Percentiles rank a stretch among this genome's conserved stretches.
These are phyloP conservation scores for Charaxes varanes DNA, from an alignment of 1,140 invertebrate species.

Conservation along the genomic window DNA sequence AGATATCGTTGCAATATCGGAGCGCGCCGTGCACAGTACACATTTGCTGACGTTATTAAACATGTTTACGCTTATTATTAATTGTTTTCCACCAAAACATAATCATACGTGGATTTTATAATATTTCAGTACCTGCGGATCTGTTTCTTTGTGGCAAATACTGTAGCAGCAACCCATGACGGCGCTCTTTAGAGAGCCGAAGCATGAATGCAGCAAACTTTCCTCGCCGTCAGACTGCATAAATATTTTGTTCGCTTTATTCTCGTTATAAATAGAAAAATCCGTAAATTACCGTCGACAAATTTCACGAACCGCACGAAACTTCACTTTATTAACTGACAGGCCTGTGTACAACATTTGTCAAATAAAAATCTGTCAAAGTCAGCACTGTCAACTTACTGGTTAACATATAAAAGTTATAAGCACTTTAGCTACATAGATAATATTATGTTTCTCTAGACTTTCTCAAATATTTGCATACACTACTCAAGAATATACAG, in stretches of 20 bases:
- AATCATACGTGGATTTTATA: slow-evolving; percentile 19
- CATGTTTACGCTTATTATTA: slow-evolving; percentile 4
- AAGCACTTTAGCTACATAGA: too few relatives aligned
- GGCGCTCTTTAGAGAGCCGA: slow-evolving; percentile 58
- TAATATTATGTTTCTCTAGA: too few relatives aligned
- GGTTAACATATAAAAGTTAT: too few relatives aligned
- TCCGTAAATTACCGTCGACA: slow-evolving; percentile 39
- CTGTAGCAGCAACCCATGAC: slow-evolving; percentile 76
- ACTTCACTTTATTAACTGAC: slow-evolving; percentile 21
- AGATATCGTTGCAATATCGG: neutral
- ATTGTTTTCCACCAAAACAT: slow-evolving; percentile 1
- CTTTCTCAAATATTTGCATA: too few relatives aligned
- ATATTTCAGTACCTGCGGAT: slow-evolving; percentile 66
- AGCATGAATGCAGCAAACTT: slow-evolving; percentile 62
- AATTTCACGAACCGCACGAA: slow-evolving; percentile 24
- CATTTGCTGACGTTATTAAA: neutral
- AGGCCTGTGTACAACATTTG: neutral
- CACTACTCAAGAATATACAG: too few relatives aligned
- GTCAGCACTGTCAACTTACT: slow-evolving; percentile 2
- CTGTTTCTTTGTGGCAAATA: slow-evolving; percentile 76
- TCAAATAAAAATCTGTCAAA: slow-evolving; percentile 10
- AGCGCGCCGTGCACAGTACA: slow-evolving; percentile 1
- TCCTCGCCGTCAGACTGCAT: slow-evolving; percentile 65
- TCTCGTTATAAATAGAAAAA: slow-evolving; percentile 64
- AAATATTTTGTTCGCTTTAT: slow-evolving; percentile 52